A percentile compares a stretch with the other conserved stretches of the same genome.
phyloP scores from a whole-genome alignment of 2,113 vertebrate genomes.

The Nibea coibor region DNA sequence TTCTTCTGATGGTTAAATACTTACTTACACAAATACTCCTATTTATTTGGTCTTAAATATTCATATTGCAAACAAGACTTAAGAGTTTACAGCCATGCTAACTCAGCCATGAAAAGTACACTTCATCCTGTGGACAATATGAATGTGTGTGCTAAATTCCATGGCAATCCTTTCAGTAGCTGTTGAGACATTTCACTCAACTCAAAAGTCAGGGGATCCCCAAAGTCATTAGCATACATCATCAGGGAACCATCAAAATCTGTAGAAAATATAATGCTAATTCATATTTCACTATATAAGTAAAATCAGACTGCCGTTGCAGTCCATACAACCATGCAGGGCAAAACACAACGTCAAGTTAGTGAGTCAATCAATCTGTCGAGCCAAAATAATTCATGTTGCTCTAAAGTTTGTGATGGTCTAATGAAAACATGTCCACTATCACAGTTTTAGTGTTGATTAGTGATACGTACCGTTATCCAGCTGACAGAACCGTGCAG shows the following conservation, averaged over 20 bases:
- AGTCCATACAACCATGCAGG: too few relatives aligned
- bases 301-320: too few relatives aligned
- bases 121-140: background rate
- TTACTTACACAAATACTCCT: too few relatives aligned
- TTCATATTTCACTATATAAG: too few relatives aligned
- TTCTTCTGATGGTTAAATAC: background rate
- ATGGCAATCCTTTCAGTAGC: background rate
- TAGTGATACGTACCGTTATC: slow-evolving; percentile 33
- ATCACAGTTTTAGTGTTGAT: background rate
- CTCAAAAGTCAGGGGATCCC: background rate
- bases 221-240: too few relatives aligned
- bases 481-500: slow-evolving; percentile 57
- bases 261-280: too few relatives aligned
- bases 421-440: too few relatives aligned
- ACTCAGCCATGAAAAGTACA: background rate
- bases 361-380: background rate
- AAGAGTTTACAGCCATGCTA: background rate
- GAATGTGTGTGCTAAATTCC: background rate
- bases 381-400: background rate
- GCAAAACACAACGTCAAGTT: background rate
- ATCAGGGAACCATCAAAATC: too few relatives aligned
- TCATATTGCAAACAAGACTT: background rate
- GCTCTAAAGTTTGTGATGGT: too few relatives aligned
- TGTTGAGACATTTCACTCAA: background rate
- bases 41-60: too few relatives aligned